Conservation (phyloP, 1,140 invertebrate species). For the Drosophila orosa region DNA sequence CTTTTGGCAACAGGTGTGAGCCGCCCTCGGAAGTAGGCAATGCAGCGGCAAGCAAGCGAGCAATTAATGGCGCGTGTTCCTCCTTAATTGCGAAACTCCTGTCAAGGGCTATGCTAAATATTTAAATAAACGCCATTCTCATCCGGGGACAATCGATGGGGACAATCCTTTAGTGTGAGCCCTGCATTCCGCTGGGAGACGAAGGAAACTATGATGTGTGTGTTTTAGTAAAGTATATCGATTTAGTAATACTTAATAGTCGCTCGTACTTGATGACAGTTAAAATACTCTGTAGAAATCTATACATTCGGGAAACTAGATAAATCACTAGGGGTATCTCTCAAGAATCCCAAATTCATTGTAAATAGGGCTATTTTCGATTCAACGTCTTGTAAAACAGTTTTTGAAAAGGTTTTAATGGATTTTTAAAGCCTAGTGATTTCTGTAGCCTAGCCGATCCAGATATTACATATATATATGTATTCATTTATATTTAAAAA, state of each 20-base stretch:
- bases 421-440: background rate
- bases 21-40: slow-evolving; percentile 22
- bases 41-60: slow-evolving; percentile 27
- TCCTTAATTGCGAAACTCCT: slow-evolving; percentile 16
- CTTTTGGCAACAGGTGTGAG: slow-evolving; percentile 77
- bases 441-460: background rate
- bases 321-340: no score
- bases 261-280: background rate
- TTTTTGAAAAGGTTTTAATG: background rate
- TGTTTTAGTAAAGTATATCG: background rate
- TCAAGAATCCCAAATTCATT: background rate
- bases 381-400: background rate
- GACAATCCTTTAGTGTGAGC: background rate
- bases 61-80: slow-evolving; percentile 50
- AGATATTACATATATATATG: no score
- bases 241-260: background rate
- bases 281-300: background rate
- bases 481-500: no score
- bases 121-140: slow-evolving; percentile 30
- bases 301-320: background rate
- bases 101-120: slow-evolving; percentile 14
- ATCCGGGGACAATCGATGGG: background rate
- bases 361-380: background rate
- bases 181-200: slow-evolving; percentile 1
- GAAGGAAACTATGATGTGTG: background rate